Evolutionary conservation across 2,113 vertebrate species (phyloP), one percentile per base, ranked within the genome.

Genomic region (Thomomys bottae): DNA sequence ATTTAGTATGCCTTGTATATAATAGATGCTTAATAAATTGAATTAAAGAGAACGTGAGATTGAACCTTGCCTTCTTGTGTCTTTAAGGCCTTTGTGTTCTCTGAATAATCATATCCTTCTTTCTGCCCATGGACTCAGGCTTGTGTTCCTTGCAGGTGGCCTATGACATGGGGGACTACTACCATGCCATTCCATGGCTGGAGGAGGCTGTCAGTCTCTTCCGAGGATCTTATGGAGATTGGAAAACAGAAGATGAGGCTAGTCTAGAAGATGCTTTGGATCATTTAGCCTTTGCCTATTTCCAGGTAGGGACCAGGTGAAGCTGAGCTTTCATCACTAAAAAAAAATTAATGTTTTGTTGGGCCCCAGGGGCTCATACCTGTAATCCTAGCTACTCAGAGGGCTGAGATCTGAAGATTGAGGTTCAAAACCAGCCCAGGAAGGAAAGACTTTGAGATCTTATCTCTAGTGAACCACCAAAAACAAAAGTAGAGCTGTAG

Each of bases 201-300:
- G 99, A 99, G 96, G 99, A 99, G 95, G 98, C 99, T 0, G 99
- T 98, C 6, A 94, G 95, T 79, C 98, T 98, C 89, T 99, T 99
- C 97, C 98, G 98, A 75, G 96, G 96, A 54, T 95, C 98, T 77
- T 97, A 98, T 0, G 98, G 98, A 54, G 94, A 95, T 49, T 98
- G 98, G 99, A 98, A 97, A 30, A 98, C 97, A 0, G 99, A 99
- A 94, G 98, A 99, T 54, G 94, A 98, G 77, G 99, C 98, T 28
- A 99, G 98, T 84, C 96, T 99, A 20, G 98, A 99, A 89, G 98
- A 99, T 2, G 99, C 99, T 38, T 97, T 99, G 95, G 99, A 99
- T 94, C 98, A 99, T 75, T 96, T 99, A 38, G 99, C 99, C 26
- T 99, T 99, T 92, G 99, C 99, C 93, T 98, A 99, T 96, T 99